Percentiles rank a stretch among this genome's conserved stretches.
Evolutionary conservation across 1,140 invertebrate species (phyloP).

Genomic region (Bicyclus anynana): DNA sequence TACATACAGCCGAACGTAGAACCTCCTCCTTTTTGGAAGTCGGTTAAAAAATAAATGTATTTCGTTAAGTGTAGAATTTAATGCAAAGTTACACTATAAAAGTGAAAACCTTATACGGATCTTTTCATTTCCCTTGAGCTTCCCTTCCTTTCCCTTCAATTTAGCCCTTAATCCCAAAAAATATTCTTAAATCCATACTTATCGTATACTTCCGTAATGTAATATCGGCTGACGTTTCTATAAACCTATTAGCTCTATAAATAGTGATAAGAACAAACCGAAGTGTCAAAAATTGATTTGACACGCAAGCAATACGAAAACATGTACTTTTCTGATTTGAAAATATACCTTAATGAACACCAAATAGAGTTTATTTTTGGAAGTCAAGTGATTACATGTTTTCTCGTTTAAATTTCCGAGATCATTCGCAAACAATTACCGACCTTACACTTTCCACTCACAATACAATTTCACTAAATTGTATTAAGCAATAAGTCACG

Average conservation of each 20-base stretch:
- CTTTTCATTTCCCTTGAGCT: too few species aligned
- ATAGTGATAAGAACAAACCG: neutral
- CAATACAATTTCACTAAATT: slow-evolving; percentile 30
- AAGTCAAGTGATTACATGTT: neutral
- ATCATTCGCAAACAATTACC: slow-evolving; percentile 30
- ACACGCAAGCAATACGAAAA: neutral
- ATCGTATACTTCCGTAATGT: neutral
- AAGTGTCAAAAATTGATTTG: slow-evolving; percentile 3
- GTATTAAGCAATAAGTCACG: slow-evolving; percentile 38
- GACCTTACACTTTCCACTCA: slow-evolving; percentile 32
- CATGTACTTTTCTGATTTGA: neutral
- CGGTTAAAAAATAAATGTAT: too few species aligned
- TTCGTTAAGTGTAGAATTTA: too few species aligned
- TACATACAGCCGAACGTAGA: too few species aligned
- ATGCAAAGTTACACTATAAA: too few species aligned
- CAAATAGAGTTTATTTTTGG: neutral
- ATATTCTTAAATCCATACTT: too few species aligned
- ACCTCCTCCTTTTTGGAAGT: too few species aligned
- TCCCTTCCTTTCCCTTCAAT: too few species aligned
- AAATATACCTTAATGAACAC: neutral
- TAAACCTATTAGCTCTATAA: neutral
- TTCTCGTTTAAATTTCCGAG: neutral
- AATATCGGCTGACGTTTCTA: neutral
- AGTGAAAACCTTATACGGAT: too few species aligned
- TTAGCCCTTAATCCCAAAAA: too few species aligned